phyloP scores from a whole-genome alignment of 92 coral and sea anemone species.

The Galaxea fascicularis region DNA sequence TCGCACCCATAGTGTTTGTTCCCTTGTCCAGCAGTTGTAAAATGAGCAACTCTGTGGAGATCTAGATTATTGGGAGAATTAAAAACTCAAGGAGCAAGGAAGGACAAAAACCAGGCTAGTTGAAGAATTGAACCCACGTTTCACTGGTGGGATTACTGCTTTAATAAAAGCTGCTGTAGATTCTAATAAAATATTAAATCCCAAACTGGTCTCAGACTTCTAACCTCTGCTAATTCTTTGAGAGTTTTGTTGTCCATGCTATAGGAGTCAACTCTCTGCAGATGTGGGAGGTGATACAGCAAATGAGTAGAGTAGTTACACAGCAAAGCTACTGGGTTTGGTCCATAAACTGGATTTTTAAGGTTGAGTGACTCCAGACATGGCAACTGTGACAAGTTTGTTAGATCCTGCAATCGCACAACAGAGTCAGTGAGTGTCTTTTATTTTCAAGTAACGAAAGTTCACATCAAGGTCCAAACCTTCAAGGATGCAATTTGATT shows the following conservation, averaged over 20 bases:
- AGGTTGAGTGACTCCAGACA: slow-evolving; percentile 82
- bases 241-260: slow-evolving; percentile 82
- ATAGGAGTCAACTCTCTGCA: slow-evolving; percentile 88
- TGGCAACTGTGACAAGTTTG: slow-evolving; percentile 75
- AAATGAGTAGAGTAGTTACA: slow-evolving; percentile 96
- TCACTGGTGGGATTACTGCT: too few relatives aligned
- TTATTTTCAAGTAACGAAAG: not conserved
- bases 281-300: slow-evolving; percentile 85
- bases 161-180: too few relatives aligned
- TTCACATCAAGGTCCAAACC: slow-evolving; percentile 45
- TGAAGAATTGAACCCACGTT: too few relatives aligned
- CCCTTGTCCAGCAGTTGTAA: too few relatives aligned
- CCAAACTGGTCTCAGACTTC: too few relatives aligned
- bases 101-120: too few relatives aligned
- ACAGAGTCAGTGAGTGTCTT: not conserved
- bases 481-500: slow-evolving; percentile 82
- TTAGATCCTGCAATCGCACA: slow-evolving; percentile 73
- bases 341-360: slow-evolving; percentile 91
- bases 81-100: too few relatives aligned
- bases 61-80: too few relatives aligned
- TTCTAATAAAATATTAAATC: too few relatives aligned
- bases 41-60: too few relatives aligned
- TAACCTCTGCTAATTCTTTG: slow-evolving; percentile 95
- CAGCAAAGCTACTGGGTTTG: slow-evolving; percentile 89
- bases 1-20: too few relatives aligned